These are phyloP conservation scores for Characodon lateralis DNA, from an alignment of 2,797 vertebrate species.

Conservation along the genomic window DNA sequence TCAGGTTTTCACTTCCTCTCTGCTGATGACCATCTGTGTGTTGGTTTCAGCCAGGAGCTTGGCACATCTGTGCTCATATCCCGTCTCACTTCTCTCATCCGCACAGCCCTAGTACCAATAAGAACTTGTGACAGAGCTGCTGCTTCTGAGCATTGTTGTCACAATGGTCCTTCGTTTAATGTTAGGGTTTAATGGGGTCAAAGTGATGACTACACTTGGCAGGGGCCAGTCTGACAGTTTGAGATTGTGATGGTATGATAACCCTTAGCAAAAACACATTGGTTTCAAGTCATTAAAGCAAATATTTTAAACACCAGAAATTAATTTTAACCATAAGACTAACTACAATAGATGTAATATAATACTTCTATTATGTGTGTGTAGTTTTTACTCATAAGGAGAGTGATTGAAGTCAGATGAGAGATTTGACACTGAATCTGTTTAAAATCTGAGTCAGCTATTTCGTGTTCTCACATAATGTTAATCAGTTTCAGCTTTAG, in stretches of 20 bases:
- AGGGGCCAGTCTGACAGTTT: neutral
- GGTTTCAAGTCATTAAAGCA: neutral
- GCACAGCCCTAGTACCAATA: conserved; percentile 38
- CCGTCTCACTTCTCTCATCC: conserved; percentile 82
- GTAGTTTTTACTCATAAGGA: neutral
- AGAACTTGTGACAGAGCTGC: conserved; percentile 32
- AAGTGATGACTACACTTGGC: conserved; percentile 30
- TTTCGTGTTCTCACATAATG: neutral
- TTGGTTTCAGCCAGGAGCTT: conserved; percentile 73
- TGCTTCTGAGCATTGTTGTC: conserved; percentile 35
- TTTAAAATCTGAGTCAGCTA: neutral
- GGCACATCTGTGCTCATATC: conserved; percentile 83
- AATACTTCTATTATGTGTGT: neutral
- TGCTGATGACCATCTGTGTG: conserved; percentile 79
- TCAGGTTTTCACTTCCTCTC: conserved; percentile 81
- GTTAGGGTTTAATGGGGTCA: conserved; percentile 55
- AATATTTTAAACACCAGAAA: neutral
- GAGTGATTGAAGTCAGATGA: neutral
- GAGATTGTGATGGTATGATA: neutral
- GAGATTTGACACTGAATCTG: neutral
- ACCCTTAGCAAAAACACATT: neutral
- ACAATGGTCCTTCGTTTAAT: conserved; percentile 17
- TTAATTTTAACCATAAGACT: too few relatives aligned
- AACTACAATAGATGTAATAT: neutral
- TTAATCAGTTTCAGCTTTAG: neutral